Evolutionary conservation across 2,888 invertebrate genomes (phyloP), one percentile per base, ranked within the genome.

Genomic region (Therioaphis trifolii): DNA sequence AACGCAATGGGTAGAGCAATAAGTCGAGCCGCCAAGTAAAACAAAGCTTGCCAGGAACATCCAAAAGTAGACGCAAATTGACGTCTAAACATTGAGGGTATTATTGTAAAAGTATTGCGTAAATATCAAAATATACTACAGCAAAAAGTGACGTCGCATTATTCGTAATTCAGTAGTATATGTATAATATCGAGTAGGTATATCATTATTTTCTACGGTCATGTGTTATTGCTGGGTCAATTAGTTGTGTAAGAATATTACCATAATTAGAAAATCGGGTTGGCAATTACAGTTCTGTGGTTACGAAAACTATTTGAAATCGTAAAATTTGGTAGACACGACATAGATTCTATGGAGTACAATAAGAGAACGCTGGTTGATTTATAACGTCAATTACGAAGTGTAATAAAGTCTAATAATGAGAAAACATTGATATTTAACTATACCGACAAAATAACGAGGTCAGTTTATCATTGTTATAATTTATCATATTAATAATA

Each of bases 31-130:
- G 93, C 93, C 86, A 96, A 91, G 85, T 95, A 93, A 85, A 92
- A 93, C 84, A 95, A 88, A 21, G 96, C 96, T 76, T 92, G 91
- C 87, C 92, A 91, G 86, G 93, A 94, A 85, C 95, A 91, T 85
- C 93, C 94, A 87, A 95, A 93, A 27, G 95, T 95, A 0, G 95
- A 93, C 0, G 93, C 92, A 87, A 95, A 89, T 84, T 94, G 90
- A 88, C 96, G 91, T 88, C 95, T 96, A 89, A 77, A 91, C 35
- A 63, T 18, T 18, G 46, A 9, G 15, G 18, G 12, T 18, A 15
- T 4, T 35, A 29, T n/a, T n/a, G n/a, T 21, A 43, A 2, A 35
- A 43, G 21, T 43, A n/a, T 68, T 40, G n/a, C 35, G 35, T 18
- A 12, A 55, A 72, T 27, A 24, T 69, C 7, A 46, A 69, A 24